A percentile compares a stretch with the other conserved stretches of the same genome.
Evolutionary conservation across 2,113 vertebrate species (phyloP).

Genomic region (Zingel zingel): DNA sequence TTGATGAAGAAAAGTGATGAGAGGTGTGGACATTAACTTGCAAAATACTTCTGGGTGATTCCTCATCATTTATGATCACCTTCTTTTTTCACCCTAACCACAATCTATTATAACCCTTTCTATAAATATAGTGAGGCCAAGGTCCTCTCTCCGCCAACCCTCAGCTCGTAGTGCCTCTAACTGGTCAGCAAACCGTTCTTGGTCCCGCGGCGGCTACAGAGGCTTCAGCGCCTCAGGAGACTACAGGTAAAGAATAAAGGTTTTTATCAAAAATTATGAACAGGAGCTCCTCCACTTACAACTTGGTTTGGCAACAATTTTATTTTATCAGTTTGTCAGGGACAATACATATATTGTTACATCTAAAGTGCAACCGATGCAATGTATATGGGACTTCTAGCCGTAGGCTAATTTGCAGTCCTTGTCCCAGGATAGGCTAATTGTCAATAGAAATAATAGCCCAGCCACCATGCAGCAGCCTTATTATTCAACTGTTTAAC

Average conservation of each 20-base stretch:
- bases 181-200: slow-evolving; percentile 50
- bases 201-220: slow-evolving; percentile 29
- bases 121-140: slow-evolving; percentile 84
- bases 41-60: neutral
- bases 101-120: neutral
- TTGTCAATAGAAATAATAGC: neutral
- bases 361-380: too few species aligned
- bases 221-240: slow-evolving; percentile 63
- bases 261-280: neutral
- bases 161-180: slow-evolving; percentile 62
- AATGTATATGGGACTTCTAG: too few species aligned
- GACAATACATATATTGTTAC: too few species aligned
- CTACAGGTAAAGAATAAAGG: slow-evolving; percentile 53
- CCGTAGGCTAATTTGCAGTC: too few species aligned
- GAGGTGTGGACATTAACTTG: neutral
- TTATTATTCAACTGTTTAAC: neutral
- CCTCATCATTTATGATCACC: neutral
- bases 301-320: neutral
- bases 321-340: too few species aligned
- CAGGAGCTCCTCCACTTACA: neutral
- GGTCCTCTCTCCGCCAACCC: slow-evolving; percentile 90
- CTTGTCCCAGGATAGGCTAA: too few species aligned
- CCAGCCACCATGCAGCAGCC: neutral
- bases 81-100: too few species aligned
- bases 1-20: neutral